phyloP scores from a whole-genome alignment of 2,888 invertebrate genomes.

The Caenorhabditis wallacei region DNA sequence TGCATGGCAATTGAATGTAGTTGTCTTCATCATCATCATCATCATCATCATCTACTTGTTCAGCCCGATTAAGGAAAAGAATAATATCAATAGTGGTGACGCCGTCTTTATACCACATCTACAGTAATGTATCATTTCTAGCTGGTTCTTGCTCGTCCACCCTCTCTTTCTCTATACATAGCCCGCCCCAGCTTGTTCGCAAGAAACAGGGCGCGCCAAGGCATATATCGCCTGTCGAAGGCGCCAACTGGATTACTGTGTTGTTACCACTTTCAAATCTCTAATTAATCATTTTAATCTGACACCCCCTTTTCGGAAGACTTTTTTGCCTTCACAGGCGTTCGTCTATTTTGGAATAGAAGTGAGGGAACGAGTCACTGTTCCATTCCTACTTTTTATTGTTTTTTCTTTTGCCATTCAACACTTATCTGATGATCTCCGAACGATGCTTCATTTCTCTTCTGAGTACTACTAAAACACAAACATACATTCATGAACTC shows the following conservation, averaged over 20 bases:
- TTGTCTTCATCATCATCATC: neutral
- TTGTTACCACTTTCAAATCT: conserved; percentile 70
- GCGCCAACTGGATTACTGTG: conserved; percentile 65
- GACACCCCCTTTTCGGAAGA: conserved; percentile 61
- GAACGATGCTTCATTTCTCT: conserved; percentile 8
- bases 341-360: conserved; percentile 5
- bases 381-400: conserved; percentile 36
- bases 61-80: conserved; percentile 52
- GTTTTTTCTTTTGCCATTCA: conserved; percentile 55
- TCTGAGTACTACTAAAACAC: conserved; percentile 38
- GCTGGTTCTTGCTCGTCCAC: conserved; percentile 65
- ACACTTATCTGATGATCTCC: conserved; percentile 57
- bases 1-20: conserved; percentile 38
- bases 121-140: conserved; percentile 68
- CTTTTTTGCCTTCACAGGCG: conserved; percentile 9
- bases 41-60: conserved; percentile 9
- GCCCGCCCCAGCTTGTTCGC: conserved; percentile 60
- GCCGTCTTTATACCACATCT: conserved; percentile 59
- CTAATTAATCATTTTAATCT: conserved; percentile 70
- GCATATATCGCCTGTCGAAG: conserved; percentile 33
- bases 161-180: conserved; percentile 8
- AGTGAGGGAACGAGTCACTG: conserved; percentile 23
- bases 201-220: conserved; percentile 61
- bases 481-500: no score
- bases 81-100: conserved; percentile 57